Base-by-base conservation (phyloP, 2,888 invertebrate species). In the Thelaira solivaga region DNA sequence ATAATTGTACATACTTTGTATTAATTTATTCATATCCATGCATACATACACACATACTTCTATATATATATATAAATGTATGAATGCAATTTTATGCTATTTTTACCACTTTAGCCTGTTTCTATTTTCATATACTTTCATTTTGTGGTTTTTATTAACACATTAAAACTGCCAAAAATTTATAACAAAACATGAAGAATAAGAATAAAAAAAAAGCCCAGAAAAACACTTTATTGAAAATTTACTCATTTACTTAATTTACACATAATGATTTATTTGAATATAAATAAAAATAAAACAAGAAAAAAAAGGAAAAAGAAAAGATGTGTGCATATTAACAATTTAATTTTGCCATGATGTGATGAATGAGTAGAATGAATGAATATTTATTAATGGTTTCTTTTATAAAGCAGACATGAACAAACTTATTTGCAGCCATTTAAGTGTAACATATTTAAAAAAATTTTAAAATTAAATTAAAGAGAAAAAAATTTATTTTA, bases 111-210 rank as follows among this genome's bases (percentile, higher is more conserved):
- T 59, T 22, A 2, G 10, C 8, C 39, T 26, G 3, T 34, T 47
- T 47, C 10, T 3, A 34, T 43, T 11, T 34, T 4, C 24, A 55
- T 47, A 13, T 47, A 64, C 39, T 49, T 49, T 26, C 34, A 49
- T 49, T 62, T 43, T 69, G 36, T 73, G 55, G 43, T 68, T 61
- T 71, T 73, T 73, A 77, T 73, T 73, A 77, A 62, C 68, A 41
- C 68, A 73, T 68, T 77, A 73, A 67, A 73, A 64, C 22, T 64
- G 62, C 59, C 47, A 45, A 71, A 61, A 71, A 62, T 39, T 34
- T 51, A 51, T 41, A 41, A 13, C 29, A 41, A 41, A 69, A 49
- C 6, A 61, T 51, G 59, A 61, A 61, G 34, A 51, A 51, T 61
- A 4, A 43, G 43, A 34, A 53, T 43, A 34, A 43, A 34, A 36